A percentile compares a stretch with the other conserved stretches of the same genome.
phyloP scores from a whole-genome alignment of 2,113 vertebrate species.

The Galbula dea region DNA sequence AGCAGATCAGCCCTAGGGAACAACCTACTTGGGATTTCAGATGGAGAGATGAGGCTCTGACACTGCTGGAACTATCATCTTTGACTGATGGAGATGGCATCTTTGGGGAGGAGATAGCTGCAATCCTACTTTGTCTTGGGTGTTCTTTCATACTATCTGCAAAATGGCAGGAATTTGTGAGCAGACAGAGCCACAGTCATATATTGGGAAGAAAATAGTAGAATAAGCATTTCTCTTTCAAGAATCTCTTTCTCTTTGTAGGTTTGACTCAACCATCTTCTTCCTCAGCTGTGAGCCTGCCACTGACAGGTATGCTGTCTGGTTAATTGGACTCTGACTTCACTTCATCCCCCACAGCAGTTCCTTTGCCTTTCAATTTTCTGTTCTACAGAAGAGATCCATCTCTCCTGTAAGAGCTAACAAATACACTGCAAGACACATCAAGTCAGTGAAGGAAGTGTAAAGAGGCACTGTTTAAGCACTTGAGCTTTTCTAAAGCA shows the following conservation, averaged over 20 bases:
- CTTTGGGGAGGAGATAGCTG: neutral
- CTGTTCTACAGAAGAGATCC: neutral
- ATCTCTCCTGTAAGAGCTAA: neutral
- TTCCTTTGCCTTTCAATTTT: neutral
- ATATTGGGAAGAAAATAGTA: neutral
- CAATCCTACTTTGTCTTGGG: neutral
- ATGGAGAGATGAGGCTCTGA: neutral
- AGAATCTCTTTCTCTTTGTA: conserved; percentile 22
- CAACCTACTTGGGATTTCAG: neutral
- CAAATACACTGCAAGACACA: neutral
- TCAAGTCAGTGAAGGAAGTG: neutral
- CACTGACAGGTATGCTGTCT: conserved; percentile 5
- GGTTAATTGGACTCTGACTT: neutral
- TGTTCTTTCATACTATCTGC: neutral
- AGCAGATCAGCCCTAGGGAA: neutral
- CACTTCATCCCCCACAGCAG: neutral
- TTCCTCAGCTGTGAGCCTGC: neutral
- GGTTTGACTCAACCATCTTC: neutral
- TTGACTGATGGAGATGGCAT: neutral
- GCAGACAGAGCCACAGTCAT: neutral
- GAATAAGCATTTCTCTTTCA: neutral
- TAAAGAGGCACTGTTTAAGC: neutral
- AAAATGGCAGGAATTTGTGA: neutral
- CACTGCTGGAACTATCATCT: neutral
- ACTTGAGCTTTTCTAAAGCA: neutral